Conservation (phyloP, 2,888 invertebrate genomes). For the Amaurobius ferox region DNA sequence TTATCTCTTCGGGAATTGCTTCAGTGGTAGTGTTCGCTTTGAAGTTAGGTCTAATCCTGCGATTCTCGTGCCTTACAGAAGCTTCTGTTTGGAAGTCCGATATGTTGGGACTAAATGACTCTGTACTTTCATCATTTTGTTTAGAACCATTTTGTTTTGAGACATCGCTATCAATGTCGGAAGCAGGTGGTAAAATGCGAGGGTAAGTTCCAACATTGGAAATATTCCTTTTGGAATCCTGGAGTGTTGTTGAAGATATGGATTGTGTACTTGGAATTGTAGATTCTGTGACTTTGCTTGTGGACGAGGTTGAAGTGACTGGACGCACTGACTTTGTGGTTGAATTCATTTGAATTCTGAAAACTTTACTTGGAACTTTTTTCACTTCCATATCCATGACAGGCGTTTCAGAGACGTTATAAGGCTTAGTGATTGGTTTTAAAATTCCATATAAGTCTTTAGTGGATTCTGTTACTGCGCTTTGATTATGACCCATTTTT, state of each 20-base stretch:
- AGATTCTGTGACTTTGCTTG: background rate
- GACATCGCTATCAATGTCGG: background rate
- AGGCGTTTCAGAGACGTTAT: background rate
- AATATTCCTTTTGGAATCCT: background rate
- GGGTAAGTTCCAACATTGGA: background rate
- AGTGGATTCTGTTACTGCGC: background rate
- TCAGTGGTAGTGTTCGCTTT: background rate
- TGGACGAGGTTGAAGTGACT: background rate
- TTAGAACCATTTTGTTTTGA: background rate
- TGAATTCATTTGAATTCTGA: background rate
- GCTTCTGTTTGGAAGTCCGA: background rate
- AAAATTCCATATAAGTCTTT: slow-evolving; percentile 5
- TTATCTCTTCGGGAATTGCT: background rate
- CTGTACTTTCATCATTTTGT: background rate
- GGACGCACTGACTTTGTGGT: background rate
- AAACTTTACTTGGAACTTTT: background rate
- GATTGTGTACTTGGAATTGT: background rate
- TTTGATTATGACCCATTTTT: background rate
- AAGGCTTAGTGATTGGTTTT: slow-evolving; percentile 10
- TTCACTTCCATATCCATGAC: slow-evolving; percentile 9
- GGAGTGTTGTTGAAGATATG: background rate
- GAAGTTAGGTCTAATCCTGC: background rate
- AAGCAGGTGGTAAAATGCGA: background rate
- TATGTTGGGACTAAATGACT: background rate
- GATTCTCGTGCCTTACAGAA: background rate